phyloP scores from a whole-genome alignment of 2,797 vertebrate species.

The Crypturellus tataupa region DNA sequence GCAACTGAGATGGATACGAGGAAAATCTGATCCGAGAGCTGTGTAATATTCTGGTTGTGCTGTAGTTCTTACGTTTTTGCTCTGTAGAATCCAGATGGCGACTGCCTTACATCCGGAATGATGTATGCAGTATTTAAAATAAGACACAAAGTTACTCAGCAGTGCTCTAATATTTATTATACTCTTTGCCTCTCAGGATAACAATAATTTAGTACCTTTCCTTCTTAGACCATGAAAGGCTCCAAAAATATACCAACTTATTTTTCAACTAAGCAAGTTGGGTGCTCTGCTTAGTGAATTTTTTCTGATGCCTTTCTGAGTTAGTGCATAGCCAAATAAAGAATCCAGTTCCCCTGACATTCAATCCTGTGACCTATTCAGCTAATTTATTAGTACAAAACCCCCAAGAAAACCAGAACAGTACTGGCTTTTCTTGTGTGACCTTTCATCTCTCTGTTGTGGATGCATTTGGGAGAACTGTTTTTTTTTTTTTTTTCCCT shows the following conservation, averaged over 20 bases:
- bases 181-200: neutral
- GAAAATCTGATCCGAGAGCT: neutral
- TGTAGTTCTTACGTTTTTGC: fast-evolving
- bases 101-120: neutral
- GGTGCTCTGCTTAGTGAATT: neutral
- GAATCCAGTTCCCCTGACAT: neutral
- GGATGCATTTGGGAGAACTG: neutral
- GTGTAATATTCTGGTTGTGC: neutral
- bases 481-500: neutral
- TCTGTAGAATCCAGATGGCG: neutral
- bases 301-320: neutral
- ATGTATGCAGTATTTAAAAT: neutral
- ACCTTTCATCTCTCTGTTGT: neutral
- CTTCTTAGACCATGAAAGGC: neutral
- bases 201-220: neutral
- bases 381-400: neutral
- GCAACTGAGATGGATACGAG: neutral
- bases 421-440: neutral
- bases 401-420: neutral
- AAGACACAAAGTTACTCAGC: neutral
- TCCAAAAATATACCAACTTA: neutral
- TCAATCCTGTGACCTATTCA: neutral
- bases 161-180: neutral
- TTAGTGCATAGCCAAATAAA: neutral
- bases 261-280: neutral